Conservation (phyloP, 1,140 invertebrate genomes). For the Apis dorsata region DNA sequence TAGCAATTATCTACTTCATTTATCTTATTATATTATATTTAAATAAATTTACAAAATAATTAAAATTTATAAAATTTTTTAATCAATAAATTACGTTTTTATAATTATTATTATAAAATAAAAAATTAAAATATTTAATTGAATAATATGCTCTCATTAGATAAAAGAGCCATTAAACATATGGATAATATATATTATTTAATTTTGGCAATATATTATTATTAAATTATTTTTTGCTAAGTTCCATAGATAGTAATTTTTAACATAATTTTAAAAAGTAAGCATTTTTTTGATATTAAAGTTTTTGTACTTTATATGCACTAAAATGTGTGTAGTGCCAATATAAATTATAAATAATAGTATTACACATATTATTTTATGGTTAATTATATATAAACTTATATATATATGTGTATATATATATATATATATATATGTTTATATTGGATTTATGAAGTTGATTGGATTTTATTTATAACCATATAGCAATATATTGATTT, state of each 20-base stretch:
- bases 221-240: conserved; percentile 54
- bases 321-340: conserved; percentile 42
- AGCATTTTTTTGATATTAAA: conserved; percentile 20
- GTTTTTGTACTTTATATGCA: conserved; percentile 39
- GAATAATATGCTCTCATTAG: conserved; percentile 31
- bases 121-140: conserved; percentile 30
- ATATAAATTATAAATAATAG: conserved; percentile 43
- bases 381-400: conserved; percentile 20
- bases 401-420: conserved; percentile 20
- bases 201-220: conserved; percentile 31
- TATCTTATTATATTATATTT: conserved; percentile 10
- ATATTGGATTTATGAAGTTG: conserved; percentile 12
- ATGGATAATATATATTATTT: conserved; percentile 30
- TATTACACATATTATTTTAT: conserved; percentile 33
- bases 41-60: background rate
- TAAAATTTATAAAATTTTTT: background rate
- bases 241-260: conserved; percentile 39
- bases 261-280: background rate
- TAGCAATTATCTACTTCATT: conserved; percentile 29
- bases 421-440: conserved; percentile 29
- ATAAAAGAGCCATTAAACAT: conserved; percentile 45
- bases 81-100: conserved; percentile 10
- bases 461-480: conserved; percentile 44
- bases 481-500: conserved; percentile 39
- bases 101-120: background rate